These are phyloP conservation scores for Tapera naevia DNA, from an alignment of 2,797 vertebrate genomes.

Conservation along the genomic window DNA sequence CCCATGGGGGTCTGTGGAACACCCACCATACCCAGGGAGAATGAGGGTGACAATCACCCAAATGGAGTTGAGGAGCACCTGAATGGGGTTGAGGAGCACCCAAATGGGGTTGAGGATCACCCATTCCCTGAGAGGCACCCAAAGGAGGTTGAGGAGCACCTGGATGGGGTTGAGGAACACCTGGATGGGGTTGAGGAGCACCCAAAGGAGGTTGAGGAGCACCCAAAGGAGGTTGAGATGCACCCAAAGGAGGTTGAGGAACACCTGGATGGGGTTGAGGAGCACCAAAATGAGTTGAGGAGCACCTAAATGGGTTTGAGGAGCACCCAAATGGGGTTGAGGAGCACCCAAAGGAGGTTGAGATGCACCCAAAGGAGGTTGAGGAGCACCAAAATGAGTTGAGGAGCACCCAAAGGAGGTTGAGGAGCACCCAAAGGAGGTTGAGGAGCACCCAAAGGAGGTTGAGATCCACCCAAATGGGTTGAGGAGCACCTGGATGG, in stretches of 20 bases:
- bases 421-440: background rate
- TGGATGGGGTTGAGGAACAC: background rate
- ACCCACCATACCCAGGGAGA: no score
- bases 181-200: background rate
- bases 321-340: background rate
- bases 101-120: background rate
- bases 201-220: background rate
- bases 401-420: background rate
- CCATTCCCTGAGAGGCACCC: no score
- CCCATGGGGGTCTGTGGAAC: no score
- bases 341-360: background rate
- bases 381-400: background rate
- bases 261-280: no score
- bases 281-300: background rate
- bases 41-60: no score
- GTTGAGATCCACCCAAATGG: background rate
- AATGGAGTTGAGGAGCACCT: background rate
- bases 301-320: background rate
- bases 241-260: no score
- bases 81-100: background rate
- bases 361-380: no score
- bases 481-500: background rate
- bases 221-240: no score
- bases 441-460: background rate
- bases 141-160: no score